These are phyloP conservation scores for Poecilobothrus nobilitatus DNA, from an alignment of 2,888 invertebrate genomes.

Conservation along the genomic window DNA sequence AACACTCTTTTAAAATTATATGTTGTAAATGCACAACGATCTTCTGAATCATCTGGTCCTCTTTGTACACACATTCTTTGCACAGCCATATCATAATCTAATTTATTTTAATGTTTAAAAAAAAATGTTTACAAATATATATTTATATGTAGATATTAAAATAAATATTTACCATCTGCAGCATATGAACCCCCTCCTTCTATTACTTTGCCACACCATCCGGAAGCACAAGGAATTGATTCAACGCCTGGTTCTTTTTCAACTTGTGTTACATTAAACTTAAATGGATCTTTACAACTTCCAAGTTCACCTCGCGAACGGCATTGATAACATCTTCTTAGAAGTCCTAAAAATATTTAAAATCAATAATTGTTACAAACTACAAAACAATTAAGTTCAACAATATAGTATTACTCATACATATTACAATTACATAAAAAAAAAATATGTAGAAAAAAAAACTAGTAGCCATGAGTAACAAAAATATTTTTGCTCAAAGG, in stretches of 20 bases:
- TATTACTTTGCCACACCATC: conserved; percentile 87
- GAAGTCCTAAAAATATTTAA: conserved; percentile 48
- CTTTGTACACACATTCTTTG: conserved; percentile 80
- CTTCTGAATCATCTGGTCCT: conserved; percentile 80
- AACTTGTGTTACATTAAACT: conserved; percentile 66
- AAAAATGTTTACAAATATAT: conserved; percentile 3
- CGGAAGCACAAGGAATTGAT: conserved; percentile 74
- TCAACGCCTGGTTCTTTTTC: conserved; percentile 63
- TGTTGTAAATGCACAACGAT: conserved; percentile 78
- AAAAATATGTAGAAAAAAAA: no score
- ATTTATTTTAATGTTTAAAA: no score
- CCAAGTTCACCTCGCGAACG: conserved; percentile 81
- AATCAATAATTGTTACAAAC: no score
- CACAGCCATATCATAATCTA: conserved; percentile 79
- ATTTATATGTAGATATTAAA: not conserved
- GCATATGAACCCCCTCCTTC: conserved; percentile 70
- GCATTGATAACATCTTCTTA: conserved; percentile 72
- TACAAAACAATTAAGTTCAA: not conserved
- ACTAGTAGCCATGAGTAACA: no score
- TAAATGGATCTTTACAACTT: conserved; percentile 80
- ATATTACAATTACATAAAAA: not conserved
- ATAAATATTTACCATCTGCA: conserved; percentile 60
- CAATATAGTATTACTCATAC: not conserved
- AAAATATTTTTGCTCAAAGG: not conserved
- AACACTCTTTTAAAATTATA: conserved; percentile 75